Evolutionary conservation across 2,797 vertebrate genomes (phyloP), one percentile per base, ranked within the genome.

Genomic region (Myotis daubentonii): DNA sequence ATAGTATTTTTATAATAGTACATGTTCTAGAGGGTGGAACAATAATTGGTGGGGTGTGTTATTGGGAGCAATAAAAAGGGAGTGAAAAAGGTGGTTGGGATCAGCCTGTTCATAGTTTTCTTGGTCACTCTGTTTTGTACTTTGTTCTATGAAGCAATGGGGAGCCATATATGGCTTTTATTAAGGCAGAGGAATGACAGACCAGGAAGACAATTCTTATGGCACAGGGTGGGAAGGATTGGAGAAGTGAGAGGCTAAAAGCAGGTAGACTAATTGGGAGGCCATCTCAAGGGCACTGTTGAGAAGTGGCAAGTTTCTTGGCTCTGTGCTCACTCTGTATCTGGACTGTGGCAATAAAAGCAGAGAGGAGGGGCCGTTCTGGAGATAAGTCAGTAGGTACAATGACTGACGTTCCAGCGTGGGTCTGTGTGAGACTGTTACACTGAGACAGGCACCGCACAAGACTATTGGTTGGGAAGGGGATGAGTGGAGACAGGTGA

Each of bases 81-180:
- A 51, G 8, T 28, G 12, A 41, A 11, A 25, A 68, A 74, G 30
- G 33, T 33, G 65, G 7, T 7, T 66, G 30, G 10, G 53, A 33
- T 79, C 28, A 65, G 57, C 75, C 60, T 71, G 25, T 70, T 86
- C 30, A 68, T 10, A 20, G 33, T 38, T 70, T 57, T 30, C 9
- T 25, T 38, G 53, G 20, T 38, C 62, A 79, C 44, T 28, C 9
- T 41, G 28, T 51, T 94, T 84, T 83, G 20, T 1, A 41, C 44
- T 62, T 70, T 92, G 33, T 36, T 90, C 55, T 68, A 22, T 65
- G 75, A 94, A 94, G 57, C 55, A 70, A 51, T 20, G 81, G n/a
- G 49, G 44, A 83, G 23, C 19, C 41, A 71, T 22, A 3, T 3
- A 49, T 87, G 16, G 36, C 66, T 71, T 87, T 28, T 30, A 20